A percentile compares a stretch with the other conserved stretches of the same genome.
phyloP scores from a whole-genome alignment of 2,888 invertebrate species.

The Panorpa germanica region DNA sequence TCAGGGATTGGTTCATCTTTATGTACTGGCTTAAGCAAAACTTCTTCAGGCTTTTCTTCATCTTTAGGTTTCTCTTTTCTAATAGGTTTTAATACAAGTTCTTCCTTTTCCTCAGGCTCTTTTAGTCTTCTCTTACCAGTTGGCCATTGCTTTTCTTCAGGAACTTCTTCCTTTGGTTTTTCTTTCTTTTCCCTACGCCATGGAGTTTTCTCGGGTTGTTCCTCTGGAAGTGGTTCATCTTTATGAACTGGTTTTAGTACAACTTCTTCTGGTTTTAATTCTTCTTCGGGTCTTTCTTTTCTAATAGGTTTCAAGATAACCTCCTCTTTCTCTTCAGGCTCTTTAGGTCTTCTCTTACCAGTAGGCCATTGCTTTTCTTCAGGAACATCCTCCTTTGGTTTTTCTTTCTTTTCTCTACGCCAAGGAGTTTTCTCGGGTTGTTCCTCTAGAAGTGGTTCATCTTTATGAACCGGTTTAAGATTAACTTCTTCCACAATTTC shows the following conservation, averaged over 20 bases:
- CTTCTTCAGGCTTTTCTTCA: constrained; percentile 20
- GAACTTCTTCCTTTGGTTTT: constrained; percentile 15
- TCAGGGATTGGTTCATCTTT: constrained; percentile 15
- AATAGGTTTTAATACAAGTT: too few relatives aligned
- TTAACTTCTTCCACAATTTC: constrained; percentile 14
- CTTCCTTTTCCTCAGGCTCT: constrained; percentile 26
- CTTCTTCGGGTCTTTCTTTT: constrained; percentile 19
- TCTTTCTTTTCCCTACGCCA: constrained; percentile 17
- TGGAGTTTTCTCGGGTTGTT: constrained; percentile 18
- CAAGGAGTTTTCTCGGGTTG: constrained; percentile 11
- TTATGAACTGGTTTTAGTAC: constrained; percentile 19
- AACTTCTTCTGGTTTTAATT: constrained; percentile 16
- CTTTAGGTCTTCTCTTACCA: constrained; percentile 20
- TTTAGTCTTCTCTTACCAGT: constrained; percentile 22
- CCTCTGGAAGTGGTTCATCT: constrained; percentile 16
- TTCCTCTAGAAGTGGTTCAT: too few relatives aligned
- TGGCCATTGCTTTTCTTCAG: constrained; percentile 20
- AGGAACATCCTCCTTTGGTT: constrained; percentile 18
- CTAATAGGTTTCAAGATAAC: constrained; percentile 30
- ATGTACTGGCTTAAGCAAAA: constrained; percentile 22
- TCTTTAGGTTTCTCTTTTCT: constrained; percentile 17
- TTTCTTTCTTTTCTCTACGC: constrained; percentile 15
- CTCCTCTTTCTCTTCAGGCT: constrained; percentile 24
- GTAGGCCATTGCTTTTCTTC: constrained; percentile 20
- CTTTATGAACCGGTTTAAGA: too few relatives aligned